Evolutionary conservation across 2,113 vertebrate genomes (phyloP), one percentile per base, ranked within the genome.

Genomic region (Channa argus): DNA sequence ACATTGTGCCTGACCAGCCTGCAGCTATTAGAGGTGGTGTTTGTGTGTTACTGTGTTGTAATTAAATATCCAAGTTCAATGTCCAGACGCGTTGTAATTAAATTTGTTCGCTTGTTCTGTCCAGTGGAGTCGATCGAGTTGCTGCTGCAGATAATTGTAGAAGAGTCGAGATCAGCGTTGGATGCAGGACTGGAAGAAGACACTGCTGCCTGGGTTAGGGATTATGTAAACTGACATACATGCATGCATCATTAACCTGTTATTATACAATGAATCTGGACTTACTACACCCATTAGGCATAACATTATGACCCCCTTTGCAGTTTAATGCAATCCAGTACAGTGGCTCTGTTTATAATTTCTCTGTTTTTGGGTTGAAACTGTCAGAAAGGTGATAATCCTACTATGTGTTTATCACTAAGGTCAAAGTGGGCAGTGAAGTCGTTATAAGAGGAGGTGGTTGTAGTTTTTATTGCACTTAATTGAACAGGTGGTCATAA

Each of bases 131-230:
- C 80, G 0, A 63, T 94, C 36, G 85, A 93, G 80, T 80, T 95
- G 71, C 87, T 94, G 68, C 82, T 94, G 70, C 93, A 94, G 83
- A 89, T 94, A 1, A 36, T 91, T 11, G 79, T 94, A 7, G 92
- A 92, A n/a, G 88, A 85, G 2, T 70, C 80, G 62, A 58, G 15
- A 8, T 75, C 83, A 0, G 58, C 53, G 63, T 47, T 59, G 2
- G 24, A 50, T 51, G 47, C 77, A n/a, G 70, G 61, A 54, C 53
- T 89, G 51, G 86, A 88, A 61, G 71, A 84, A 14, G 79, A 86
- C 36, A 69, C 82, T 0, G 0, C 70, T 6, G 58, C 61, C 33
- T 93, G 87, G 89, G 91, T 92, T 69, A 83, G 82, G 50, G 37
- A 46, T 64, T 0, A 33, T 13, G 1, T 2, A 66, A 39, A 52